A percentile compares a stretch with the other conserved stretches of the same genome.
phyloP scores from a whole-genome alignment of 2,797 vertebrate genomes.

The Channa striata region DNA sequence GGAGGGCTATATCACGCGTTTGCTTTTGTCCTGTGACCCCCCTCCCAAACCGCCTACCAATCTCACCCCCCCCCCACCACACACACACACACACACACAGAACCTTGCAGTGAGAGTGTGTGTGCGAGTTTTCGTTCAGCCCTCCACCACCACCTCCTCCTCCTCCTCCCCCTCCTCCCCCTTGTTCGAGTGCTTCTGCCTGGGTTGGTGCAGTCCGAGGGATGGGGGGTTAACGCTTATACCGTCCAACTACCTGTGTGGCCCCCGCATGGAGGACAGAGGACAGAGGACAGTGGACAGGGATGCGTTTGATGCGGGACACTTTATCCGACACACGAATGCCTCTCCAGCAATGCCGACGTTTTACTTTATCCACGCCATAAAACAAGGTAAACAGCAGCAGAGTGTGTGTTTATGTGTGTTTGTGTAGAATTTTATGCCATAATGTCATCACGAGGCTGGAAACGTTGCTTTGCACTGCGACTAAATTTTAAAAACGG shows the following conservation, averaged over 20 bases:
- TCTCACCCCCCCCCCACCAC: conserved; percentile 14
- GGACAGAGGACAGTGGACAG: conserved; percentile 77
- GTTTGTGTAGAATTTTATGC: conserved; percentile 15
- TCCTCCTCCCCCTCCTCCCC: conserved; percentile 10
- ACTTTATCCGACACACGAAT: conserved; percentile 43
- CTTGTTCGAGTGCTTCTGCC: conserved; percentile 63
- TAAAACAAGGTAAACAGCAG: conserved; percentile 70
- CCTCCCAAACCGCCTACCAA: conserved; percentile 8
- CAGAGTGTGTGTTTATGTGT: conserved; percentile 22
- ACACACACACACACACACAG: conserved; percentile 35
- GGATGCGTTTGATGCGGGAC: conserved; percentile 80
- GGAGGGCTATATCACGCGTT: conserved; percentile 74
- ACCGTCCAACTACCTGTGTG: conserved; percentile 94
- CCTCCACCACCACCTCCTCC: conserved; percentile 41
- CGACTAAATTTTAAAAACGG: background rate
- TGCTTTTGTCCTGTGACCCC: conserved; percentile 75
- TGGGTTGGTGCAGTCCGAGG: conserved; percentile 74
- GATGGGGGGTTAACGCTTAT: conserved; percentile 85
- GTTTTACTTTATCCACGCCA: conserved; percentile 67
- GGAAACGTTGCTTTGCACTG: conserved; percentile 5
- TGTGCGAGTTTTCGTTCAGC: conserved; percentile 51
- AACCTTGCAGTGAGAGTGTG: conserved; percentile 62
- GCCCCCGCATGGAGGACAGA: conserved; percentile 85
- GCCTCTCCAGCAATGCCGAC: conserved; percentile 68
- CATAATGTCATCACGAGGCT: background rate